Evolutionary conservation across 2,797 vertebrate genomes (phyloP).

Genomic region (Manis javanica): DNA sequence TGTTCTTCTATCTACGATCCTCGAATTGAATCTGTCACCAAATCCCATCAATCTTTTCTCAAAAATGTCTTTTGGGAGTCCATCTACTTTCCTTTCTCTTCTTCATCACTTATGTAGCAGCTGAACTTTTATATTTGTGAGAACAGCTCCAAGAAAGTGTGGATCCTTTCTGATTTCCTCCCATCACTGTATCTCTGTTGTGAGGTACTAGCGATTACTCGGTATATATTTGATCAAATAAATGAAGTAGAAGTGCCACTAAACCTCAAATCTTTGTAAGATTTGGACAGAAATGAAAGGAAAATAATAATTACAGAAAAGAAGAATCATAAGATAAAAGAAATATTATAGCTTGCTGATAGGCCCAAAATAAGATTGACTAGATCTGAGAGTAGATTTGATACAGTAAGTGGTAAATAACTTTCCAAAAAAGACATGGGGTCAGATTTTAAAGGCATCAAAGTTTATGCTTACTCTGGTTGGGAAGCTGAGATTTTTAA

Average conservation of each 20-base stretch:
- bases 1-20: neutral
- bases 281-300: slow-evolving; percentile 36
- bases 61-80: neutral
- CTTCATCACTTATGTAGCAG: neutral
- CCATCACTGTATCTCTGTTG: neutral
- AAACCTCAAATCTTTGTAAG: neutral
- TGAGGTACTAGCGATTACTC: neutral
- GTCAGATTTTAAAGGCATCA: neutral
- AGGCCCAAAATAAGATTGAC: neutral
- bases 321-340: slow-evolving; percentile 50
- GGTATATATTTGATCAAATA: neutral
- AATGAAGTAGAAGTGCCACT: neutral
- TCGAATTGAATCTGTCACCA: neutral
- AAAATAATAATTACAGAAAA: slow-evolving; percentile 41
- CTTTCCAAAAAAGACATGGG: neutral
- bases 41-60: neutral
- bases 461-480: neutral
- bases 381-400: neutral
- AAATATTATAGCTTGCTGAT: neutral
- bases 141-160: neutral
- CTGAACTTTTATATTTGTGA: slow-evolving; percentile 16
- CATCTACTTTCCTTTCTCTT: neutral
- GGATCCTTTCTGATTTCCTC: neutral
- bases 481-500: neutral
- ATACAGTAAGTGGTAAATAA: slow-evolving; percentile 8